A percentile compares a stretch with the other conserved stretches of the same genome.
Conservation (phyloP, 2,888 invertebrate species). For the Sphaerophoria taeniata region DNA sequence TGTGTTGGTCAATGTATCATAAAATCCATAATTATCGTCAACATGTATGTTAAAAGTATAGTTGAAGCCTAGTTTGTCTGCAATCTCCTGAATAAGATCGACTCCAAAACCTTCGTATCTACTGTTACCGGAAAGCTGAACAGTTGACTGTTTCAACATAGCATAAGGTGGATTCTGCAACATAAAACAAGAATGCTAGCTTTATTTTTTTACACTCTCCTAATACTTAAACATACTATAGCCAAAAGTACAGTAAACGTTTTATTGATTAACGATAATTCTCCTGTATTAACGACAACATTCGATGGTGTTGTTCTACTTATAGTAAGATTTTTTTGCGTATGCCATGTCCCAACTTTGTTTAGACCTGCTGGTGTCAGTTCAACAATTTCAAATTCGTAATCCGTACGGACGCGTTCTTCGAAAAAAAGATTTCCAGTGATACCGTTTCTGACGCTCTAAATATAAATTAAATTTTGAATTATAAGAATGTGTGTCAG, state of each 20-base stretch:
- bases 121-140: constrained; percentile 88
- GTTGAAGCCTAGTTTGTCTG: constrained; percentile 91
- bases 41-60: constrained; percentile 91
- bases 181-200: background rate
- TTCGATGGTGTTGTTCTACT: constrained; percentile 82
- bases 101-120: constrained; percentile 94
- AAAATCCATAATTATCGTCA: constrained; percentile 89
- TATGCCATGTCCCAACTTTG: constrained; percentile 88
- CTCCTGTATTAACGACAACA: constrained; percentile 83
- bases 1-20: constrained; percentile 85
- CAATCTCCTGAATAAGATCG: constrained; percentile 92
- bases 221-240: constrained; percentile 83
- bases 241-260: constrained; percentile 89
- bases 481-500: background rate
- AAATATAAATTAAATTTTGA: background rate
- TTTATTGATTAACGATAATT: constrained; percentile 87
- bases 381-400: constrained; percentile 88
- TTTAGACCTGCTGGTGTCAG: constrained; percentile 86
- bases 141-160: constrained; percentile 89
- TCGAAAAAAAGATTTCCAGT: constrained; percentile 91
- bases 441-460: constrained; percentile 84
- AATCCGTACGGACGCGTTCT: constrained; percentile 89
- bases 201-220: background rate
- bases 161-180: constrained; percentile 93
- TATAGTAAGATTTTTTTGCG: constrained; percentile 85